These are phyloP conservation scores for Sinocyclocheilus grahami DNA, from an alignment of 2,113 vertebrate species.

Conservation along the genomic window DNA sequence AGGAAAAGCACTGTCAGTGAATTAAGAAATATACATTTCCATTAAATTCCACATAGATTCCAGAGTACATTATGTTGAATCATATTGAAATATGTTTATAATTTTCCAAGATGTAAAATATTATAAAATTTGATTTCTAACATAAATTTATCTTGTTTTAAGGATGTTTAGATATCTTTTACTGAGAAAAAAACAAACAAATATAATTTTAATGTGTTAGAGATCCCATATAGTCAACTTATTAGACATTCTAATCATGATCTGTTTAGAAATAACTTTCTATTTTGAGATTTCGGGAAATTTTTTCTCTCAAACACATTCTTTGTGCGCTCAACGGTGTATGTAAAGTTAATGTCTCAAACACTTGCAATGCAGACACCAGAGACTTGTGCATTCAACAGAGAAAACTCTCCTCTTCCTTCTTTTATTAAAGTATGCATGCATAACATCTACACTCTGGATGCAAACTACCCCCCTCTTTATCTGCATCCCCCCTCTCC, in stretches of 20 bases:
- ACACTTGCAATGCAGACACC: slow-evolving; percentile 42
- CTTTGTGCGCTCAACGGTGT: slow-evolving; percentile 26
- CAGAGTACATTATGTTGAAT: background rate
- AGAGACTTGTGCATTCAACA: slow-evolving; percentile 46
- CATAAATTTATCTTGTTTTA: background rate
- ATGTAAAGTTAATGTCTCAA: slow-evolving; percentile 46
- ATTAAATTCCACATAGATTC: background rate
- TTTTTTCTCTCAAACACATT: slow-evolving; percentile 48
- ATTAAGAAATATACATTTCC: background rate
- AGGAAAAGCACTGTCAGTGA: background rate
- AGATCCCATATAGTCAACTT: background rate
- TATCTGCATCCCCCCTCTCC: slow-evolving; percentile 4
- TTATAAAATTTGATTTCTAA: background rate
- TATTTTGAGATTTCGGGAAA: background rate
- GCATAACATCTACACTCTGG: slow-evolving; percentile 22
- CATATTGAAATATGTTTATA: background rate
- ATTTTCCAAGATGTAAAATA: background rate
- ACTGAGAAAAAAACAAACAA: background rate
- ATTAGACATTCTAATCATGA: background rate
- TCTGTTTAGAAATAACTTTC: background rate
- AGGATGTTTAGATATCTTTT: background rate
- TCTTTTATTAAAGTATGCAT: slow-evolving; percentile 53
- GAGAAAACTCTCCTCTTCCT: slow-evolving; percentile 27
- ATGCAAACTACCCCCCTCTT: background rate
- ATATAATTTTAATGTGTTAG: background rate